Evolutionary conservation across 1,140 invertebrate species (phyloP).

Genomic region (Dendroctonus ponderosae): DNA sequence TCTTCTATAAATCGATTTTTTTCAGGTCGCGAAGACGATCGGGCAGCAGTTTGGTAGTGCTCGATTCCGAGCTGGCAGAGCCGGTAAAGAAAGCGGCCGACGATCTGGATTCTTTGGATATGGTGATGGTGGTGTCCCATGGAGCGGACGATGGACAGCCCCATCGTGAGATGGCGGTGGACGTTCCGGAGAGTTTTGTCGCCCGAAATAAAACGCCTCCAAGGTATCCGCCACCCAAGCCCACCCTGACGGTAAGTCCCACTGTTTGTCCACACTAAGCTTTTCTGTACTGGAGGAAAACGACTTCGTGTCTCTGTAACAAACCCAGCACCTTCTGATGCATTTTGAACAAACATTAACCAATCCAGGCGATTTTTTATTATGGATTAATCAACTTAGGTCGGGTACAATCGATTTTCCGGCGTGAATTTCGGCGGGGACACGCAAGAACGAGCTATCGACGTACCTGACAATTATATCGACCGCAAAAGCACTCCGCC

Average conservation of each 20-base stretch:
- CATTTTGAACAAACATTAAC: too few relatives aligned
- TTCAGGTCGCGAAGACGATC: slow-evolving; percentile 64
- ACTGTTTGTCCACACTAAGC: too few relatives aligned
- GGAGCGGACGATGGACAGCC: slow-evolving; percentile 71
- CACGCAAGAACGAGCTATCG: slow-evolving; percentile 71
- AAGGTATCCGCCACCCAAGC: slow-evolving; percentile 79
- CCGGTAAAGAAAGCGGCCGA: slow-evolving; percentile 50
- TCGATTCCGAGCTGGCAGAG: slow-evolving; percentile 58
- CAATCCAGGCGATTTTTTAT: too few relatives aligned
- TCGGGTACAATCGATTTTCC: slow-evolving; percentile 52
- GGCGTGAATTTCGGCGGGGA: slow-evolving; percentile 51
- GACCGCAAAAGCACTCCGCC: slow-evolving; percentile 64
- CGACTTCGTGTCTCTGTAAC: too few relatives aligned
- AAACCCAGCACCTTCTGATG: too few relatives aligned
- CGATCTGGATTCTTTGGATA: slow-evolving; percentile 49
- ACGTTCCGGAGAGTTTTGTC: slow-evolving; percentile 94
- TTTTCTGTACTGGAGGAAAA: too few relatives aligned
- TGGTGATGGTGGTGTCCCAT: slow-evolving; percentile 69
- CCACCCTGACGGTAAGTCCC: slow-evolving; percentile 48
- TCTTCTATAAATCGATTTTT: slow-evolving; percentile 4
- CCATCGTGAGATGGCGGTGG: slow-evolving; percentile 96
- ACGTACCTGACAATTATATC: slow-evolving; percentile 74
- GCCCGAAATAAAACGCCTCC: slow-evolving; percentile 87
- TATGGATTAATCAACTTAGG: slow-evolving; percentile 26
- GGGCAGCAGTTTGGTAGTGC: slow-evolving; percentile 67